phyloP scores from a whole-genome alignment of 2,113 vertebrate species.

The Cyprinodon brontotheroides region DNA sequence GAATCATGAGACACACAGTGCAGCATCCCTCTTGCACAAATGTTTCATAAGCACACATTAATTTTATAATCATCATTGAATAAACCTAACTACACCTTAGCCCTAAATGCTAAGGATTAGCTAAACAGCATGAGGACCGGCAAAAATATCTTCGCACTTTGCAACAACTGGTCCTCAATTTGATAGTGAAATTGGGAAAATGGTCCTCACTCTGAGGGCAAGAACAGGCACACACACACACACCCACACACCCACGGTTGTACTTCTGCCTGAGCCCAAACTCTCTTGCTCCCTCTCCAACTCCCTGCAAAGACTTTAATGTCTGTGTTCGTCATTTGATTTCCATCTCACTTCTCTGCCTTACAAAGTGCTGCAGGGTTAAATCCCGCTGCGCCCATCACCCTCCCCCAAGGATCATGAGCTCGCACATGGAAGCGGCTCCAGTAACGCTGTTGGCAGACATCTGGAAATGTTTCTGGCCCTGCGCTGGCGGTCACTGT shows the following conservation, averaged over 20 bases:
- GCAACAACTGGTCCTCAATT: no score
- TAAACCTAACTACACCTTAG: no score
- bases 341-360: constrained; percentile 52
- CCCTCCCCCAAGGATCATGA: background rate
- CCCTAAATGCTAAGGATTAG: no score
- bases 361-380: constrained; percentile 37
- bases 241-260: background rate
- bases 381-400: background rate
- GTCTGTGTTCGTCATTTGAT: constrained; percentile 55
- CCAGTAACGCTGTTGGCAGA: constrained; percentile 64
- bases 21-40: no score
- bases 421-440: constrained; percentile 40
- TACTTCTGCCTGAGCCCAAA: constrained; percentile 3
- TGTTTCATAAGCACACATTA: no score
- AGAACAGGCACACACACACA: background rate
- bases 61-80: no score
- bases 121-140: no score
- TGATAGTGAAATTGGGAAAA: no score
- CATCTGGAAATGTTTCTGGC: constrained; percentile 75
- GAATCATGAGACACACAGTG: no score
- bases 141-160: no score
- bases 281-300: constrained; percentile 27
- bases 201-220: no score
- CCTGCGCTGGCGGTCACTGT: constrained; percentile 70
- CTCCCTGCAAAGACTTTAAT: constrained; percentile 53